Percentiles rank a stretch among this genome's conserved stretches.
Conservation (phyloP, 2,113 vertebrate species). For the Pontoporia blainvillei region DNA sequence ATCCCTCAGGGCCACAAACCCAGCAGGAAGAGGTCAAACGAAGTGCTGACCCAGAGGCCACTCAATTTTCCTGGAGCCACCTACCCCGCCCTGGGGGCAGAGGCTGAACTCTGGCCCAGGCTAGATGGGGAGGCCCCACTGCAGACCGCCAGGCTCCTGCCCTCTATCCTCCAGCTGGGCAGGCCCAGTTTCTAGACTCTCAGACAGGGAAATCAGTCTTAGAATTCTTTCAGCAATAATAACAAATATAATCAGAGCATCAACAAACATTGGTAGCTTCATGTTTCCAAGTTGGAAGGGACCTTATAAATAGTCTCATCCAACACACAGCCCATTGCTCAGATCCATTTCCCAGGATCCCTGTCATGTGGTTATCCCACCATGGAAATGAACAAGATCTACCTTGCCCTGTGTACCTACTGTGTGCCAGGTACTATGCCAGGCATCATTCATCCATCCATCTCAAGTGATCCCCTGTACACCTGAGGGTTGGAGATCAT, state of each 20-base stretch:
- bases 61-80: not conserved
- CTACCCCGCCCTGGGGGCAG: not conserved
- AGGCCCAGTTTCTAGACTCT: not conserved
- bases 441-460: fast-evolving
- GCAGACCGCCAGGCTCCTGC: not conserved
- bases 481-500: not conserved
- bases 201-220: conserved; percentile 25
- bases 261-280: conserved; percentile 55
- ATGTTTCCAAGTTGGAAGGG: conserved; percentile 45
- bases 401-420: not conserved
- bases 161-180: not conserved
- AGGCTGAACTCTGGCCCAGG: not conserved
- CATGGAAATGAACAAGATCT: not conserved
- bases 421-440: not conserved
- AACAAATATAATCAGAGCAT: conserved; percentile 60
- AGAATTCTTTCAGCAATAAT: conserved; percentile 45
- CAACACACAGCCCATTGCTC: not conserved
- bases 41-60: not conserved
- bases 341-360: not conserved
- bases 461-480: no score
- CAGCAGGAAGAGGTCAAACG: conserved; percentile 18
- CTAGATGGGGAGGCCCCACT: not conserved
- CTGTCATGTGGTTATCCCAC: not conserved
- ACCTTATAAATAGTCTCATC: conserved; percentile 9
- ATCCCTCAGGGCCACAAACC: not conserved